phyloP scores from a whole-genome alignment of 2,113 vertebrate genomes.

The Hemicordylus capensis region DNA sequence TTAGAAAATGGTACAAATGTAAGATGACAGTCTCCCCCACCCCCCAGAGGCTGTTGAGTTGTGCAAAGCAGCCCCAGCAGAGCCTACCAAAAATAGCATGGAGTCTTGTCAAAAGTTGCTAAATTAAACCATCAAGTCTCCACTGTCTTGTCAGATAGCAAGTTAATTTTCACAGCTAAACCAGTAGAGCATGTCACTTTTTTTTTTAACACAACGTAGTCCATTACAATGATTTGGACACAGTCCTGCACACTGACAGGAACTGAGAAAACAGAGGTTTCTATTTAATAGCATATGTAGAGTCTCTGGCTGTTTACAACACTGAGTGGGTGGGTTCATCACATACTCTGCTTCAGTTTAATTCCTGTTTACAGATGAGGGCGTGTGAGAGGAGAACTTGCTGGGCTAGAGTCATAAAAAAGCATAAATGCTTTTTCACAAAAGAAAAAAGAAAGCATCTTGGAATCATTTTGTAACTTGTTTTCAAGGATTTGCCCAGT shows the following conservation, averaged over 20 bases:
- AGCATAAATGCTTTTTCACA: background rate
- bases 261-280: constrained; percentile 48
- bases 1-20: background rate
- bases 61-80: constrained; percentile 4
- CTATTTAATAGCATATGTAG: constrained; percentile 70
- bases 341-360: constrained; percentile 53
- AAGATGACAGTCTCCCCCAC: fast-evolving
- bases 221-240: background rate
- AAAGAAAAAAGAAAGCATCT: constrained; percentile 15
- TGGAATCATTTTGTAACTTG: constrained; percentile 9
- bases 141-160: constrained; percentile 18
- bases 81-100: background rate
- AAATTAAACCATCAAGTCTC: background rate
- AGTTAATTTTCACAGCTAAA: constrained; percentile 38
- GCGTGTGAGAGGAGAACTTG: background rate
- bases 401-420: constrained; percentile 39
- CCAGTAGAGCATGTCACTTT: constrained; percentile 27
- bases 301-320: constrained; percentile 67
- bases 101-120: background rate
- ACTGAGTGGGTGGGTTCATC: constrained; percentile 67
- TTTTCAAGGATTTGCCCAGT: constrained; percentile 15
- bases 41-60: background rate
- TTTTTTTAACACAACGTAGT: constrained; percentile 23
- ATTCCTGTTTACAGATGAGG: constrained; percentile 61
- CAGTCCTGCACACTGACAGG: constrained; percentile 40